phyloP scores from a whole-genome alignment of 2,113 vertebrate genomes.

The Mirza zaza region DNA sequence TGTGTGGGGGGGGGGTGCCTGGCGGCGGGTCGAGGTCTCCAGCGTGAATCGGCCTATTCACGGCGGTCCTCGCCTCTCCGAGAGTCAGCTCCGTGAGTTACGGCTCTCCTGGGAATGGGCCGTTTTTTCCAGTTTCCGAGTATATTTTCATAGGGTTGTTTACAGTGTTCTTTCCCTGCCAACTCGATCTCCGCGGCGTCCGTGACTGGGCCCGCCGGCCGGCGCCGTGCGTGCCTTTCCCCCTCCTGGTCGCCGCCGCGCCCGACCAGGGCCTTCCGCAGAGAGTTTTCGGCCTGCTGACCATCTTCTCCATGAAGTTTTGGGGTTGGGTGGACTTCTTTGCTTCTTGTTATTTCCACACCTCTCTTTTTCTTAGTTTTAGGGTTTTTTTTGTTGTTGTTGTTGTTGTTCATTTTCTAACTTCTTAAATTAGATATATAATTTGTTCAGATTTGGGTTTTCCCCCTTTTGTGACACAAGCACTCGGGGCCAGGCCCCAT shows the following conservation, averaged over 20 bases:
- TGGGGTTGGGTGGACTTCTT: not conserved
- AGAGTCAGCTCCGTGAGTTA: not conserved
- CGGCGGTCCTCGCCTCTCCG: too few relatives aligned
- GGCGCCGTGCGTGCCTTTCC: not conserved
- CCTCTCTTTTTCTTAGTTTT: not conserved
- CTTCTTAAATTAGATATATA: not conserved
- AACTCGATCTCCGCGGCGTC: not conserved
- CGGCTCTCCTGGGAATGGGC: not conserved
- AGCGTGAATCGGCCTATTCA: not conserved
- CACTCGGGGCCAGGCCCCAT: not conserved
- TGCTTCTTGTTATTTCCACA: rapidly evolving
- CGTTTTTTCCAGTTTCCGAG: not conserved
- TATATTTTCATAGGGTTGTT: rapidly evolving
- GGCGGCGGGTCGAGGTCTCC: not conserved
- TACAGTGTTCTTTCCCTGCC: not conserved
- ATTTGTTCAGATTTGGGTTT: rapidly evolving
- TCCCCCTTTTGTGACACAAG: not conserved
- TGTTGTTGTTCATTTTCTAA: not conserved
- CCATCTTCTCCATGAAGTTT: rapidly evolving
- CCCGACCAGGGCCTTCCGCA: not conserved
- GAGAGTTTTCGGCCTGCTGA: not conserved
- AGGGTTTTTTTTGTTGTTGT: too few relatives aligned
- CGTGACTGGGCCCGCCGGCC: not conserved
- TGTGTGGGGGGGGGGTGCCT: too few relatives aligned
- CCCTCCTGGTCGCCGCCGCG: rapidly evolving